Evolutionary conservation across 2,113 vertebrate species (phyloP).

Genomic region (Vimba vimba): DNA sequence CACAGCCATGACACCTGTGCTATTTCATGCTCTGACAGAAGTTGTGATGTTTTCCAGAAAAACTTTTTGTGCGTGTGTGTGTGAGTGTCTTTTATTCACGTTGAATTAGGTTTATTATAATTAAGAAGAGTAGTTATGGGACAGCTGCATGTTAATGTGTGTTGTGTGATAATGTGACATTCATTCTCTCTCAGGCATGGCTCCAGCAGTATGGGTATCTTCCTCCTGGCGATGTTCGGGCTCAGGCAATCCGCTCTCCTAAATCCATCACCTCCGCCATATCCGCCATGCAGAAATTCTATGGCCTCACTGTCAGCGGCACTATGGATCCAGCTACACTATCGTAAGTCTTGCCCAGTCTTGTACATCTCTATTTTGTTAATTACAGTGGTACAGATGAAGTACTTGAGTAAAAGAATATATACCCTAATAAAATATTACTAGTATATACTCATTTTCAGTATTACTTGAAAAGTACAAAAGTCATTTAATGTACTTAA

Average conservation of each 20-base stretch:
- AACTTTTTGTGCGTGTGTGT: not conserved
- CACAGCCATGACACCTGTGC: conserved; percentile 13
- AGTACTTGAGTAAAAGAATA: too few species aligned
- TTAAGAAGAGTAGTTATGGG: not conserved
- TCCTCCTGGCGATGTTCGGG: conserved; percentile 86
- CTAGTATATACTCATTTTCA: too few species aligned
- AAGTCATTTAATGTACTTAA: too few species aligned
- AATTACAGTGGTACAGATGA: too few species aligned
- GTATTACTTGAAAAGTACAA: too few species aligned
- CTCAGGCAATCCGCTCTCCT: conserved; percentile 86
- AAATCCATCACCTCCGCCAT: conserved; percentile 82
- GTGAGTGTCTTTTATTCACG: not conserved
- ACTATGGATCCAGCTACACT: conserved; percentile 79
- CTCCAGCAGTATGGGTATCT: conserved; percentile 92
- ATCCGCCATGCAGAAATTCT: conserved; percentile 88
- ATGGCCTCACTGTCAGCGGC: conserved; percentile 84
- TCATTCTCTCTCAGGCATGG: conserved; percentile 78
- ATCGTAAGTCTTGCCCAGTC: conserved; percentile 74
- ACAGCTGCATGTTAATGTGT: not conserved
- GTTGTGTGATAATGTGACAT: conserved; percentile 28
- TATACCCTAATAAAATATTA: too few species aligned
- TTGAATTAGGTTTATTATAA: not conserved
- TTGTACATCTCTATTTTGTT: not conserved
- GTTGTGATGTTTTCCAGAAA: conserved; percentile 1
- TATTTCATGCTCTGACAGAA: conserved; percentile 16